Conservation (phyloP, 2,888 invertebrate genomes). For the Pseudolycoriella hygida region DNA sequence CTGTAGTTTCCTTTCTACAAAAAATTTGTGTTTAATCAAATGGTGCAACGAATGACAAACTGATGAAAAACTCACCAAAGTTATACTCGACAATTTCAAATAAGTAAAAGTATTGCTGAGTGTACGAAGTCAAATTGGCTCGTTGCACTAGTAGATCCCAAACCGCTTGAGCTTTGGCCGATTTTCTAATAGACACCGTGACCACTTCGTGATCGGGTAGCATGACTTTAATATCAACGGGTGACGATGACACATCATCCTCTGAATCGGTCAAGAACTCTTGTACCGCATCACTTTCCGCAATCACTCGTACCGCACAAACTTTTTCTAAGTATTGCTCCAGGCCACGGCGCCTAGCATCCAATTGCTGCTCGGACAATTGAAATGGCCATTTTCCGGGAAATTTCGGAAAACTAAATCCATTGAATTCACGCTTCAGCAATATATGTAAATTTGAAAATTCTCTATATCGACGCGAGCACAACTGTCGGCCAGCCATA, state of each 20-base stretch:
- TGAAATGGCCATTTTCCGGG: conserved; percentile 98
- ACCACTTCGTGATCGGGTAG: conserved; percentile 83
- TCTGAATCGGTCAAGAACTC: conserved; percentile 91
- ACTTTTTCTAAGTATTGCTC: conserved; percentile 97
- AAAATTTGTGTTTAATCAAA: neutral
- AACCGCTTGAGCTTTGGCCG: conserved; percentile 78
- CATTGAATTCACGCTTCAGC: conserved; percentile 84
- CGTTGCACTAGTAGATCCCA: conserved; percentile 74
- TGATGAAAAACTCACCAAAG: conserved; percentile 52
- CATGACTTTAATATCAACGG: conserved; percentile 60
- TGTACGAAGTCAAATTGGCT: conserved; percentile 61
- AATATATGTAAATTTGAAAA: conserved; percentile 78
- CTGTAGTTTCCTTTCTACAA: conserved; percentile 71
- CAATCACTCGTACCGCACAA: conserved; percentile 93
- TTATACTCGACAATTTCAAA: conserved; percentile 96
- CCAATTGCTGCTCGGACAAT: conserved; percentile 92
- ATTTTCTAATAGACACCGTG: conserved; percentile 74
- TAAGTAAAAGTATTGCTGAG: conserved; percentile 81
- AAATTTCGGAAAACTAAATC: conserved; percentile 89
- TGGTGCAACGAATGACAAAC: neutral
- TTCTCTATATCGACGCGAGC: conserved; percentile 90
- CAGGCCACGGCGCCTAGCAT: conserved; percentile 83
- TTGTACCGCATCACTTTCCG: conserved; percentile 92
- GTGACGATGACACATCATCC: conserved; percentile 58
- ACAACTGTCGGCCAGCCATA: conserved; percentile 96